These are phyloP conservation scores for Fabriciana adippe DNA, from an alignment of 2,888 invertebrate genomes.

Conservation along the genomic window DNA sequence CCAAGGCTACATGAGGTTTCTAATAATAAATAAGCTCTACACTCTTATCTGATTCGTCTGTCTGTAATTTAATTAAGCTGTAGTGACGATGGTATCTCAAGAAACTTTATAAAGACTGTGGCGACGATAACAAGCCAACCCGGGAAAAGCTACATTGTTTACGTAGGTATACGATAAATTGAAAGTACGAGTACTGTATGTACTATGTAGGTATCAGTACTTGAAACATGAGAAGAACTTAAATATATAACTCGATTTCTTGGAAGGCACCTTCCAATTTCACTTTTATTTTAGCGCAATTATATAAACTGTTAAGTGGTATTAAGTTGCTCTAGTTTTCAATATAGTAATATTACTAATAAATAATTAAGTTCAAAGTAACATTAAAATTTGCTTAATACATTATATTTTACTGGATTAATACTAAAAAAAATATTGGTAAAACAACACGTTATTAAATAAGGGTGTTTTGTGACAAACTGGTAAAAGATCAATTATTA, in stretches of 20 bases:
- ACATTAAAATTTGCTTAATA: no score
- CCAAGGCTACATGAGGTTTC: conserved; percentile 32
- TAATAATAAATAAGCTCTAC: conserved; percentile 41
- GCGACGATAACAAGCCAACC: conserved; percentile 39
- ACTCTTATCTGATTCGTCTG: conserved; percentile 39
- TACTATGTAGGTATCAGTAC: not conserved
- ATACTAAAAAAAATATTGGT: no score
- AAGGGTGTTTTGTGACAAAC: no score
- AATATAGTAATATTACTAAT: no score
- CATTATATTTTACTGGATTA: no score
- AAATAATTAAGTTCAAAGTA: no score
- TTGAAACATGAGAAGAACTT: not conserved
- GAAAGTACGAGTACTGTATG: conserved; percentile 20
- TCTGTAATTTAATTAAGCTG: conserved; percentile 46
- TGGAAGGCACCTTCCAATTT: conserved; percentile 1
- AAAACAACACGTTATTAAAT: no score
- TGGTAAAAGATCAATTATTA: conserved; percentile 1
- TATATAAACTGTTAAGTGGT: not conserved
- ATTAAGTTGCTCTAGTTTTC: no score
- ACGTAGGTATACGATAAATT: conserved; percentile 9
- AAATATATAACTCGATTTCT: conserved; percentile 1
- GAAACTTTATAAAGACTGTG: conserved; percentile 44
- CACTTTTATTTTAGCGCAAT: conserved; percentile 4
- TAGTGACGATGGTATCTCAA: conserved; percentile 44
- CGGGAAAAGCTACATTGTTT: conserved; percentile 40